Evolutionary conservation across 1,140 invertebrate genomes (phyloP).

Genomic region (Campodea augens): DNA sequence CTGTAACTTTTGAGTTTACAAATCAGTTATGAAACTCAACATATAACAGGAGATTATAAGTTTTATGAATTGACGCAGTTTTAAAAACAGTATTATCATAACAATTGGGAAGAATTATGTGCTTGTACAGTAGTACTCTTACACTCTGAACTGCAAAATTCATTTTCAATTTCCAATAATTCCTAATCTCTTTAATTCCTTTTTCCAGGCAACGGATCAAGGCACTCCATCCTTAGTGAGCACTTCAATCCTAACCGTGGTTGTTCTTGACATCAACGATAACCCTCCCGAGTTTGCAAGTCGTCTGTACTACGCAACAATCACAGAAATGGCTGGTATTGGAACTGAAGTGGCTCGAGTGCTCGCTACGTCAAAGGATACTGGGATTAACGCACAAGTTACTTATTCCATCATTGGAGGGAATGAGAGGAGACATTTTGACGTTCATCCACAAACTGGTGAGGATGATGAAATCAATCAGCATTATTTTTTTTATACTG

Average conservation of each 20-base stretch:
- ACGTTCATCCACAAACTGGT: constrained; percentile 46
- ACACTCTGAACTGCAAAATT: no score
- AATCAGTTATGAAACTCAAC: no score
- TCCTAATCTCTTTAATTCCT: constrained; percentile 8
- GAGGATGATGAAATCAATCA: constrained; percentile 3
- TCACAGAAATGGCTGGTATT: constrained; percentile 51
- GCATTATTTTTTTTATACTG: no score
- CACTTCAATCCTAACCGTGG: constrained; percentile 33
- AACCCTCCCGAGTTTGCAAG: constrained; percentile 81
- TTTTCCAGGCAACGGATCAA: constrained; percentile 56
- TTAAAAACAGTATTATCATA: no score
- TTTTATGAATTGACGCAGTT: no score
- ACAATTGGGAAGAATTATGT: no score
- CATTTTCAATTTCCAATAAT: constrained; percentile 2
- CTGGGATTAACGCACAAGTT: constrained; percentile 81
- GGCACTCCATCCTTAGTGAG: constrained; percentile 45
- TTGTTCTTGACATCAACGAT: constrained; percentile 71
- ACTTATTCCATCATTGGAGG: constrained; percentile 73
- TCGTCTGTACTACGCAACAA: constrained; percentile 47
- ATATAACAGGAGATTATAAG: no score
- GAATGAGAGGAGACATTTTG: constrained; percentile 70
- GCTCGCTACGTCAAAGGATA: constrained; percentile 75
- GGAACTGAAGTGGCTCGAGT: constrained; percentile 61
- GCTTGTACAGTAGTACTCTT: no score
- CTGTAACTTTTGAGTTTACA: no score